These are phyloP conservation scores for Philonicus albiceps DNA, from an alignment of 2,888 invertebrate genomes.

Conservation along the genomic window DNA sequence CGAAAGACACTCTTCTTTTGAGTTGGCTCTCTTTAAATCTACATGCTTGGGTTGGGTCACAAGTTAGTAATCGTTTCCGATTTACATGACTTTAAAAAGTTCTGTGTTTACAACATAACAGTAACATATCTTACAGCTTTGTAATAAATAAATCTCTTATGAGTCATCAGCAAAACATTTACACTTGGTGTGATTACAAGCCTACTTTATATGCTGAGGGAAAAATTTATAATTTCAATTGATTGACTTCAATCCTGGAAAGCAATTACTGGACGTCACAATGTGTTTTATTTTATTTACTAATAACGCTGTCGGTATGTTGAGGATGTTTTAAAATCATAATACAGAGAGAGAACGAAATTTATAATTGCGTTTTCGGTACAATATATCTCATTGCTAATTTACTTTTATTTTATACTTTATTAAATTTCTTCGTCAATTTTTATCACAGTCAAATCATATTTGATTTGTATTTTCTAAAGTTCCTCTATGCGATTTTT, in stretches of 20 bases:
- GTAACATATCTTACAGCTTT: background rate
- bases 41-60: background rate
- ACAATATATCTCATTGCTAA: slow-evolving; percentile 18
- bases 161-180: background rate
- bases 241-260: background rate
- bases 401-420: slow-evolving; percentile 7
- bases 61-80: background rate
- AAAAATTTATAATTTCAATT: background rate
- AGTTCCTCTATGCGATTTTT: slow-evolving; percentile 2
- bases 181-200: background rate
- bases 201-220: background rate
- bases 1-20: background rate
- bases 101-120: background rate
- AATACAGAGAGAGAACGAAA: background rate
- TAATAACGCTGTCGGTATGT: background rate
- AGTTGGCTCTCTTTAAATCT: background rate
- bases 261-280: slow-evolving; percentile 6
- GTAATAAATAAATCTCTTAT: background rate
- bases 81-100: background rate
- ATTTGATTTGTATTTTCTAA: slow-evolving; percentile 60
- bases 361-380: background rate
- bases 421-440: slow-evolving; percentile 27
- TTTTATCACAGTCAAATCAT: slow-evolving; percentile 64
- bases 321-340: slow-evolving; percentile 38
- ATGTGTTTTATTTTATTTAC: background rate